Conservation (phyloP, 2,797 vertebrate species). For the Tauraco hartlaubi region DNA sequence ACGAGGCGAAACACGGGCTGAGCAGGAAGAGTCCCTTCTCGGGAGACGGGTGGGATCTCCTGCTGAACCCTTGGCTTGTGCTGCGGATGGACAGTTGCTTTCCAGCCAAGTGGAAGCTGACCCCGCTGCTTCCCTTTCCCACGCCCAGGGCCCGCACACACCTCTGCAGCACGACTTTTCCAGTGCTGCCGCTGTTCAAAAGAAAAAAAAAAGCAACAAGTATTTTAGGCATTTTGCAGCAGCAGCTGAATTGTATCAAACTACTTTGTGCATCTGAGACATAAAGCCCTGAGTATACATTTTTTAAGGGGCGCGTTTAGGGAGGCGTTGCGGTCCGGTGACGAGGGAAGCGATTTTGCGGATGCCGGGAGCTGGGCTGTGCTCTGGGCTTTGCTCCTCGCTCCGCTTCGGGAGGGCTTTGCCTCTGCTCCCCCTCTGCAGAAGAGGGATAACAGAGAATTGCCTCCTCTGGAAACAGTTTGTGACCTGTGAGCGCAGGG, state of each 20-base stretch:
- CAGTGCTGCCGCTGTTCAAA: neutral
- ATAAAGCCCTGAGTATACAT: neutral
- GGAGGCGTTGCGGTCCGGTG: neutral
- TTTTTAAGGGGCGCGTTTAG: neutral
- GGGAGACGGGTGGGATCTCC: neutral
- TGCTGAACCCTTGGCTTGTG: neutral
- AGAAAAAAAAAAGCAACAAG: neutral
- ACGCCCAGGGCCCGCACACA: neutral
- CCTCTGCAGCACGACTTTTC: neutral
- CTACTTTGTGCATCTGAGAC: neutral
- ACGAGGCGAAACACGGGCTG: neutral
- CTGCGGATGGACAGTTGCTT: neutral
- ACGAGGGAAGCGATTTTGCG: neutral
- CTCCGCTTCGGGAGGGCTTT: neutral
- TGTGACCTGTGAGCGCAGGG: neutral
- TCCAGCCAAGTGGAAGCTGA: conserved; percentile 7
- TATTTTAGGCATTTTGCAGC: neutral
- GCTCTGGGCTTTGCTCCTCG: neutral
- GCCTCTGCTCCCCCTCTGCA: neutral
- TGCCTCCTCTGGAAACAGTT: neutral
- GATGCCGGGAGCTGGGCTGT: neutral
- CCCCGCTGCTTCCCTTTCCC: conserved; percentile 26
- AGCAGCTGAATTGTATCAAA: conserved; percentile 10
- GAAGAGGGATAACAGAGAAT: neutral
- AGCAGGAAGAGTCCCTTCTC: neutral